Base-by-base conservation (phyloP, 2,113 vertebrate genomes). In the Aegithalos caudatus region DNA sequence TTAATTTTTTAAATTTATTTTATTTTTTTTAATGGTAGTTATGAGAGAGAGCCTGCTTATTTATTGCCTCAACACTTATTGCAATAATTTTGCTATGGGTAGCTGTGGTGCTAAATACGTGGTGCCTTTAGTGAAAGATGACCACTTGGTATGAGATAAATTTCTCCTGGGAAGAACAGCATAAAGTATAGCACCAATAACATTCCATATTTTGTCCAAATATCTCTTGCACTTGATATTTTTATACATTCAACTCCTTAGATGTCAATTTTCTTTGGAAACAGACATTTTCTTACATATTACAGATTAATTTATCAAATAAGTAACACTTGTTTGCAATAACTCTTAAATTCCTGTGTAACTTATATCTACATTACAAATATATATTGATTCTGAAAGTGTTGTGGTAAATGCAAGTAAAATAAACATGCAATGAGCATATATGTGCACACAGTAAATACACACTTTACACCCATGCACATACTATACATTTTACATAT, bases 401-500 rank as follows among this genome's bases (percentile, higher is more conserved):
- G 12, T 45, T 90, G 44, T 42, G n/a, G 14, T 37, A 91, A 87
- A 21, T 56, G 72, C 50, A 45, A 37, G 22, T 2, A 23, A 73
- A 40, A 28, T 33, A 64, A 53, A 7, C 2, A 70, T 12, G 7
- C 10, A 58, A 13, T 5, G 24, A 27, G 14, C 35, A 50, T 11
- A 20, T 4, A 13, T 14, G 31, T 17, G 14, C 33, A n/a, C 10
- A 31, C n/a, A 42, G 31, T 17, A 11, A 10, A 13, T 2, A 37
- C 11, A 66, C 13, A 33, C 14, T 79, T 71, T 9, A 38, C 4
- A 5, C 11, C 31, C 47, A 64, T 3, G 28, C 35, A n/a, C 20
- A 24, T 4, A 5, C 17, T 40, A 1, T 24, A 11, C 27, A 14
- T 11, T 13, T 11, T 8, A 33, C 2, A 4, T 8, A 9, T 2